phyloP scores from a whole-genome alignment of 2,888 invertebrate species.

The Operophtera brumata region DNA sequence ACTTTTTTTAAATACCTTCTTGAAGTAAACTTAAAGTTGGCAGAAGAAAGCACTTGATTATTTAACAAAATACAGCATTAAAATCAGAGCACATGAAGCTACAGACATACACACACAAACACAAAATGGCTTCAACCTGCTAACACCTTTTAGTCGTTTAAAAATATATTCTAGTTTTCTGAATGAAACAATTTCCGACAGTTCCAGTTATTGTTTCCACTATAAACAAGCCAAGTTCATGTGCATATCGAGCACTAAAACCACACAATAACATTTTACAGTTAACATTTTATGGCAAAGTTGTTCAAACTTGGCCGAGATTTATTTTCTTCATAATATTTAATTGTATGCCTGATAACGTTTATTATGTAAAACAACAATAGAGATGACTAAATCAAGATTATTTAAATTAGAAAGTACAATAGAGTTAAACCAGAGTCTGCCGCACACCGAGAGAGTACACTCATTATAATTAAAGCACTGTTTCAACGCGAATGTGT shows the following conservation, averaged over 20 bases:
- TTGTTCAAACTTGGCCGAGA: background rate
- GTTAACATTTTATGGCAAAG: background rate
- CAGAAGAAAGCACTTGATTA: too few species aligned
- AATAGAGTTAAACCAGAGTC: constrained; percentile 6
- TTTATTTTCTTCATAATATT: background rate
- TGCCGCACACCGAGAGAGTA: background rate
- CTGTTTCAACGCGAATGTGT: too few species aligned
- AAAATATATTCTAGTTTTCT: too few species aligned
- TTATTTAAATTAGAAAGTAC: constrained; percentile 16
- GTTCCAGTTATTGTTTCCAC: too few species aligned
- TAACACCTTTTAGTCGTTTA: too few species aligned
- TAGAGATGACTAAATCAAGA: background rate
- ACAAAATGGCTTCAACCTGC: too few species aligned
- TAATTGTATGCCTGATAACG: background rate
- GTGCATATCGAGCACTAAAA: background rate
- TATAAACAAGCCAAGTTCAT: background rate
- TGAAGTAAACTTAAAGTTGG: too few species aligned
- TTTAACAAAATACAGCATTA: too few species aligned
- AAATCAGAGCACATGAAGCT: too few species aligned
- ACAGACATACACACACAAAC: too few species aligned
- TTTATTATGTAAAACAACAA: background rate
- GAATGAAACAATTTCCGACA: background rate
- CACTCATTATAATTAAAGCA: background rate
- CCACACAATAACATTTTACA: background rate
- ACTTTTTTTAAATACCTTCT: too few species aligned